Percentiles rank a stretch among this genome's conserved stretches.
phyloP scores from a whole-genome alignment of 2,888 invertebrate genomes.

The Agrochola litura region DNA sequence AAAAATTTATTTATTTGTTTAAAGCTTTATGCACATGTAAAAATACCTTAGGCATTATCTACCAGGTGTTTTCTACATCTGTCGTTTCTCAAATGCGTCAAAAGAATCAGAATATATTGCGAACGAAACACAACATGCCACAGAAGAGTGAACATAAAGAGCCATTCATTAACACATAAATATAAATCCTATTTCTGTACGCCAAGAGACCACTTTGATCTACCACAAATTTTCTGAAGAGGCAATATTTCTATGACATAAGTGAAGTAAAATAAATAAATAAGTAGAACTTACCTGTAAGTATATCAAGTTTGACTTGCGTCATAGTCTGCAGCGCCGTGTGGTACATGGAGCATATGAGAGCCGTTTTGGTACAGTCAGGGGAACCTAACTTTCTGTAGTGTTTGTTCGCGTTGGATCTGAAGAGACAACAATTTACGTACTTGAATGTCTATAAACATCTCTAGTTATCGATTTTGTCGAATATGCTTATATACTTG shows the following conservation, averaged over 20 bases:
- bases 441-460: too few relatives aligned
- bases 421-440: slow-evolving; percentile 73
- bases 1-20: neutral
- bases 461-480: too few relatives aligned
- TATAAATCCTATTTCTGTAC: neutral
- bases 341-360: slow-evolving; percentile 98
- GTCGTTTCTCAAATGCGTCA: neutral
- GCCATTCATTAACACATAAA: neutral
- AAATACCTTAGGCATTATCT: neutral
- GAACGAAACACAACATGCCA: too few relatives aligned
- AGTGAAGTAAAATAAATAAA: too few relatives aligned
- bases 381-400: slow-evolving; percentile 95
- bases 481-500: too few relatives aligned
- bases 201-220: neutral
- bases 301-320: slow-evolving; percentile 97
- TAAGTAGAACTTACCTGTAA: slow-evolving; percentile 93
- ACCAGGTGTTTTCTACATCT: too few relatives aligned
- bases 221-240: neutral
- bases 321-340: slow-evolving; percentile 97
- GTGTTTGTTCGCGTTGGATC: slow-evolving; percentile 91
- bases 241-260: too few relatives aligned
- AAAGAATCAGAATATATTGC: neutral
- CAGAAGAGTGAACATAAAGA: too few relatives aligned
- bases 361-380: slow-evolving; percentile 95
- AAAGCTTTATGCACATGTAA: neutral